Conservation (phyloP, 2,888 invertebrate species). For the Litoditis marina region DNA sequence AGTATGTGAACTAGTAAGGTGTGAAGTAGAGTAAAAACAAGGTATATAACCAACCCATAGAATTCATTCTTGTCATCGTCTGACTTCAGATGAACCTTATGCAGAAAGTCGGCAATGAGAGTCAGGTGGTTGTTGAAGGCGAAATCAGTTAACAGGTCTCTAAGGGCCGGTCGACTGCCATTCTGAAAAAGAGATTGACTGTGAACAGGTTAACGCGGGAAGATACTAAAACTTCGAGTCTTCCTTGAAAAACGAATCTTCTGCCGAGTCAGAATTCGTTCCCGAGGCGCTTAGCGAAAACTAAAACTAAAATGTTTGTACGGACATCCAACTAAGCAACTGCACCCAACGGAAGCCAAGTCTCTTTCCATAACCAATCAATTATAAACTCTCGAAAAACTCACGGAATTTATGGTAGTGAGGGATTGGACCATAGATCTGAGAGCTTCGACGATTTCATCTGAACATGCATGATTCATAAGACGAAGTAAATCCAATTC, state of each 20-base stretch:
- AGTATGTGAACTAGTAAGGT: too few relatives aligned
- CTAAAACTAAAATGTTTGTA: too few relatives aligned
- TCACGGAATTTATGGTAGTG: too few relatives aligned
- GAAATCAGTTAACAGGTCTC: not conserved
- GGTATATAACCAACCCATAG: conserved; percentile 3
- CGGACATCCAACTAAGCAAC: too few relatives aligned
- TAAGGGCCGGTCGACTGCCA: not conserved
- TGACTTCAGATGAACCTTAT: conserved; percentile 10
- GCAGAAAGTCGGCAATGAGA: conserved; percentile 8
- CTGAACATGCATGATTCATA: conserved; percentile 2
- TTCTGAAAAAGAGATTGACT: not conserved
- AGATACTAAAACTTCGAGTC: conserved; percentile 1
- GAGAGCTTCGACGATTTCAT: conserved; percentile 1
- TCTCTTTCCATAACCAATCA: too few relatives aligned
- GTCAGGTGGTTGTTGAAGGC: conserved; percentile 12
- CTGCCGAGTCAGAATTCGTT: too few relatives aligned
- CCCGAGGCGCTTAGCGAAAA: too few relatives aligned
- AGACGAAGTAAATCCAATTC: too few relatives aligned
- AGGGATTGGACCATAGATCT: not conserved
- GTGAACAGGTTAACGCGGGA: not conserved
- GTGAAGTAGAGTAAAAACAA: not conserved
- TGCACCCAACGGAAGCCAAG: too few relatives aligned
- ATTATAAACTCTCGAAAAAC: too few relatives aligned
- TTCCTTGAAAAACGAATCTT: too few relatives aligned
- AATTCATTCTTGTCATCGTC: conserved; percentile 11